Base-by-base conservation (phyloP, 1,140 invertebrate species). In the Pseudobourletiella spinata region DNA sequence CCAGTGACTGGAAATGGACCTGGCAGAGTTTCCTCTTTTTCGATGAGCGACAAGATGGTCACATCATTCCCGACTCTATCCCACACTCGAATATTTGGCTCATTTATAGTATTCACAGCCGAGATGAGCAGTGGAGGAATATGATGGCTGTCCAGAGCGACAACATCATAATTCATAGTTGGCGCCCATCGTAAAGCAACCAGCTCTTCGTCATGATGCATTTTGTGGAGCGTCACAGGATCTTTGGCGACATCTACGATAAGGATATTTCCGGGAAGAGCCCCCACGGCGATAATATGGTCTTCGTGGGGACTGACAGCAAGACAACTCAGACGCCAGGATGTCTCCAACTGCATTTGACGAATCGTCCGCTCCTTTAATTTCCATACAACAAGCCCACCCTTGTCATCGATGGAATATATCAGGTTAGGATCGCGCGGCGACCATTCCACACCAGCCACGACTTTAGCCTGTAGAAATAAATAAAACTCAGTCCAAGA, bases 231-330 rank as follows among this genome's bases (percentile, higher is more conserved):
- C 46, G 64, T 63, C 8, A 43, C 64, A 8, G 8, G 30, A 0
- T 44, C 48, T 58, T 55, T 16, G 51, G 30, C 35, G n/a, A 60
- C 29, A 26, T 64, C 48, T n/a, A 62, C 29, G 28, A 69, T 69
- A 16, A 59, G 30, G n/a, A 69, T 56, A 50, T 52, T 57, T 25
- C 68, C 68, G 25, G 39, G 30, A 44, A 62, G 63, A 0, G 52
- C 29, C 44, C 68, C 68, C 24, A 69, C 22, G n/a, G 62, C 64
- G 26, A 69, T 52, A 39, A 69, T 65, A 26, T 69, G 48, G 14
- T 64, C 57, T 44, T 66, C 65, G 29, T 46, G 46, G 22, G 64
- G 68, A 48, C 51, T 64, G 1, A 65, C 64, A n/a, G 62, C 50
- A 16, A 69, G 16, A 50, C 58, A 58, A 20, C 28, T 61, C 1